Evolutionary conservation across 2,797 vertebrate species (phyloP).

Genomic region (Morelia viridis): DNA sequence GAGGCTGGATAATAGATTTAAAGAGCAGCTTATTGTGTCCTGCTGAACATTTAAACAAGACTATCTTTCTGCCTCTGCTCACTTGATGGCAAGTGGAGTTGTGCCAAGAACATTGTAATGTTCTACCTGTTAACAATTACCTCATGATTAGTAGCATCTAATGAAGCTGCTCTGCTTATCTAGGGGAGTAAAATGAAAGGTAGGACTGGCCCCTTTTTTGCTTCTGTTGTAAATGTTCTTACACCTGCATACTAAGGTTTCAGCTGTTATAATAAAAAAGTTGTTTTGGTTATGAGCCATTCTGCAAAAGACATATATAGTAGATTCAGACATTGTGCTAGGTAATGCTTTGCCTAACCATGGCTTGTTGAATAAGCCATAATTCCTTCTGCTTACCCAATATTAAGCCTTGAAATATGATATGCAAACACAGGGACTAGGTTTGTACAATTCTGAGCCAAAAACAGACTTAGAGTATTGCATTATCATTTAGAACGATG

Average conservation of each 20-base stretch:
- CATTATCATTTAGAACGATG: background rate
- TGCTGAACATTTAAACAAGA: background rate
- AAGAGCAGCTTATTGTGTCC: background rate
- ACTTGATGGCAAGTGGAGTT: background rate
- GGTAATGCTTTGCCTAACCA: background rate
- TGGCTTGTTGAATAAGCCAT: background rate
- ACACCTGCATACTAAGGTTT: background rate
- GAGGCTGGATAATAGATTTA: background rate
- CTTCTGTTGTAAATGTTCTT: background rate
- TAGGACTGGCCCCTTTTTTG: background rate
- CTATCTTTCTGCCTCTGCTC: background rate
- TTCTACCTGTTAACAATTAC: background rate
- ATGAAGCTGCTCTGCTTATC: background rate
- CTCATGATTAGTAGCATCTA: background rate
- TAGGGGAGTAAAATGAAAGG: background rate
- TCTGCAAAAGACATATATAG: background rate
- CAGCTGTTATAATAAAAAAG: background rate
- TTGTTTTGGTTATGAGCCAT: background rate
- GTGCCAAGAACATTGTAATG: background rate
- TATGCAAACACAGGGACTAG: background rate
- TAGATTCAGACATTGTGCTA: background rate
- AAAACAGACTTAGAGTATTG: background rate
- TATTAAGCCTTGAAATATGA: background rate
- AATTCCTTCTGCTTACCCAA: background rate
- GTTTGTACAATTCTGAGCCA: background rate